phyloP scores from a whole-genome alignment of 2,797 vertebrate species.

The Sebastes oblongus region DNA sequence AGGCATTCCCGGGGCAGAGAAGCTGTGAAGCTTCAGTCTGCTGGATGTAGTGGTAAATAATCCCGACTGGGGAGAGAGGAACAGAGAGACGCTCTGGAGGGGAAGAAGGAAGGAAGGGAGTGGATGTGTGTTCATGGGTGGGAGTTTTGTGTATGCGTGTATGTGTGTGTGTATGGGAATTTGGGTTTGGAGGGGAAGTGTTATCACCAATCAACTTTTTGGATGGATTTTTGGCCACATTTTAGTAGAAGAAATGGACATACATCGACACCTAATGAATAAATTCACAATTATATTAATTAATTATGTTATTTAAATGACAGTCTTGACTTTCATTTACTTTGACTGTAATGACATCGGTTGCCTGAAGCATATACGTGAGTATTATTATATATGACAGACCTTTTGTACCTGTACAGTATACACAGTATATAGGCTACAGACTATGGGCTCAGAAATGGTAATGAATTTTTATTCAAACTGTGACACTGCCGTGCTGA shows the following conservation, averaged over 20 bases:
- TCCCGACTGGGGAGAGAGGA: conserved; percentile 78
- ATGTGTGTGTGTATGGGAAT: neutral
- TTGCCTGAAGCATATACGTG: neutral
- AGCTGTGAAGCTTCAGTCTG: conserved; percentile 71
- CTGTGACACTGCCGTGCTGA: conserved; percentile 56
- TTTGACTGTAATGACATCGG: conserved; percentile 7
- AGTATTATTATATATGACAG: conserved; percentile 16
- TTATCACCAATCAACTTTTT: conserved; percentile 24
- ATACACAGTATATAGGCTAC: neutral
- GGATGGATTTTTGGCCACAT: neutral
- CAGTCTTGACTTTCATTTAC: conserved; percentile 8
- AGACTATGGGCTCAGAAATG: conserved; percentile 6
- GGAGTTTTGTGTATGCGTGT: neutral
- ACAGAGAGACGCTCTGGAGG: conserved; percentile 62
- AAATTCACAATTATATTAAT: neutral
- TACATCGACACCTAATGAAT: neutral
- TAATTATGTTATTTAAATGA: neutral
- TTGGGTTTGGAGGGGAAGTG: neutral
- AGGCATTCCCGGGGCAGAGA: conserved; percentile 79
- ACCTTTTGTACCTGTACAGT: neutral
- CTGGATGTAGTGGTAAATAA: conserved; percentile 84
- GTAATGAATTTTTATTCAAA: conserved; percentile 42
- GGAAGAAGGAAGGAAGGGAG: conserved; percentile 52
- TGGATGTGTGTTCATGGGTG: conserved; percentile 18
- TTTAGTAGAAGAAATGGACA: neutral